Evolutionary conservation across 2,888 invertebrate species (phyloP).

Genomic region (Xestoiulus laeticollis): DNA sequence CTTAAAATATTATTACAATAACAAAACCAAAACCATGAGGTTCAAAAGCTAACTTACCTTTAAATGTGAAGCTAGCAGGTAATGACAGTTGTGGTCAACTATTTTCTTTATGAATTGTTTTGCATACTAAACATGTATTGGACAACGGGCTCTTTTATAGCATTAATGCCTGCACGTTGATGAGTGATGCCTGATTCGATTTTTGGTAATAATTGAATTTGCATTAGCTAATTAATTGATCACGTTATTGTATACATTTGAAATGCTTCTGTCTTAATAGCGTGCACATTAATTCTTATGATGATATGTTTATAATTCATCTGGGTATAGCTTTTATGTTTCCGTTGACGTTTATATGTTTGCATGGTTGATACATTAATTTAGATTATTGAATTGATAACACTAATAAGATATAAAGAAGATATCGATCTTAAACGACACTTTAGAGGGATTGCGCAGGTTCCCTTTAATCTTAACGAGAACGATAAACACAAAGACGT

Average conservation of each 20-base stretch:
- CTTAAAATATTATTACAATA: neutral
- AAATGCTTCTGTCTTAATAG: neutral
- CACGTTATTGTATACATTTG: neutral
- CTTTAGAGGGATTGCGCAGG: too few species aligned
- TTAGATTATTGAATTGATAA: neutral
- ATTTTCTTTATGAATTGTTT: neutral
- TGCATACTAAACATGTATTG: neutral
- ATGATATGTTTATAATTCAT: neutral
- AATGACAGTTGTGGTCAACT: neutral
- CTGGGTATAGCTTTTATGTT: neutral
- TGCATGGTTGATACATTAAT: neutral
- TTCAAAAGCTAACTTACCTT: neutral
- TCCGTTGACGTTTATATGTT: neutral
- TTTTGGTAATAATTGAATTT: neutral
- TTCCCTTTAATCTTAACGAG: too few species aligned
- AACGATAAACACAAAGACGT: too few species aligned
- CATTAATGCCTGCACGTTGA: neutral
- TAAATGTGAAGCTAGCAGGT: neutral
- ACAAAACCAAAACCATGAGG: neutral
- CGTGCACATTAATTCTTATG: neutral
- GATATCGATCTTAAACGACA: too few species aligned
- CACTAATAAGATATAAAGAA: neutral
- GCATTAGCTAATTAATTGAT: neutral
- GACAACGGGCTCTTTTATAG: neutral
- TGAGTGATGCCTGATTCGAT: neutral